Conservation (phyloP, 2,113 vertebrate species). For the Archocentrus centrarchus region DNA sequence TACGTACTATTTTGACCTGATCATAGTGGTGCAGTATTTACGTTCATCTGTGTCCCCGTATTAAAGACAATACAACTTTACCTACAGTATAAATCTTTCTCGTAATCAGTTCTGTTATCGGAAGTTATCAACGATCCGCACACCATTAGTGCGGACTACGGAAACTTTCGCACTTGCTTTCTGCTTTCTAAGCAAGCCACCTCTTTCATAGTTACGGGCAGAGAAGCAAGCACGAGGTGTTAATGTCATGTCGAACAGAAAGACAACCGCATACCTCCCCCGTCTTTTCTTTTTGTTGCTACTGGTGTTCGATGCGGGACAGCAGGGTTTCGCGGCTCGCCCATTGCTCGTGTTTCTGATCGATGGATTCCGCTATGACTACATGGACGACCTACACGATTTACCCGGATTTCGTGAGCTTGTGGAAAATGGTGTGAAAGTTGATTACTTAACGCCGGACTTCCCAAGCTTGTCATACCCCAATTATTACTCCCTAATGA, state of each 20-base stretch:
- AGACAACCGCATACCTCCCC: background rate
- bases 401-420: slow-evolving; percentile 88
- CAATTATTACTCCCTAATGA: slow-evolving; percentile 96
- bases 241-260: background rate
- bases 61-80: background rate
- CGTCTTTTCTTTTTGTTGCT: background rate
- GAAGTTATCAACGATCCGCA: background rate
- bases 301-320: background rate
- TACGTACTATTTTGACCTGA: background rate
- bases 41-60: background rate
- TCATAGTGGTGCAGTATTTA: background rate
- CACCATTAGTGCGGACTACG: background rate
- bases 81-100: no score
- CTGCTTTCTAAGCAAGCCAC: rapidly evolving
- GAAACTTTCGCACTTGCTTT: background rate
- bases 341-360: slow-evolving; percentile 91
- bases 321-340: slow-evolving; percentile 33
- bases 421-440: slow-evolving; percentile 87
- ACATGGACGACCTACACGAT: slow-evolving; percentile 84
- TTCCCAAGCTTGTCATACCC: slow-evolving; percentile 95
- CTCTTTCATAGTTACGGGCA: rapidly evolving
- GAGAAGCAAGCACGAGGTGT: background rate
- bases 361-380: slow-evolving; percentile 93
- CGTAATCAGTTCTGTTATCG: background rate
- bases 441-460: slow-evolving; percentile 93